Base-by-base conservation (phyloP, 2,797 vertebrate genomes). In the Argentina silus region DNA sequence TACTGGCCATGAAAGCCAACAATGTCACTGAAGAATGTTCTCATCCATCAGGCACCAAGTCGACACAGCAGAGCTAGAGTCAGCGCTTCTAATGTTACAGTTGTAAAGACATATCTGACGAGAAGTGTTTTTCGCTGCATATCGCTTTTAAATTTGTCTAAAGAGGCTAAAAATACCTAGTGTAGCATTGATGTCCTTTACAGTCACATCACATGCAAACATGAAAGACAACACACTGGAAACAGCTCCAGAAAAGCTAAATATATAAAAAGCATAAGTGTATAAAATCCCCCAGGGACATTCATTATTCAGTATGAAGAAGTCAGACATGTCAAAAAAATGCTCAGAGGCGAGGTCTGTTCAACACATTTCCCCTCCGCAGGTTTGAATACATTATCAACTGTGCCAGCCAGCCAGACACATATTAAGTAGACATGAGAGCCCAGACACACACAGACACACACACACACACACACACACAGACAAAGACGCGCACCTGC, bases 1-100 rank as follows among this genome's bases (percentile, higher is more conserved):
- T 15, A 65, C 66, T 36, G 60, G 69, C 17, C 53, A 36, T 4
- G 27, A 1, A 47, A 19, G 43, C 69, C 57, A 67, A 47, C 45
- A 55, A 69, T 5, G 11, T 42, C 19, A 68, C 44, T n/a, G 64
- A 53, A 67, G 65, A 78, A 15, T 44, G 56, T 60, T 15, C n/a
- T n/a, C 14, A 7, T 36, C 12, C 60, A 62, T 7, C 36, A n/a
- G 60, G 14, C 23, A 62, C 15, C n/a, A 17, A 6, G 51, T 17
- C 36, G 44, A 44, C 43, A 63, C n/a, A 10, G 27, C 6, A 43
- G 8, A 36, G 60, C 36, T 61, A 27, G 43, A 11, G 36, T 15
- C 42, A 63, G 61, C 36, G n/a, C 36, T 44, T n/a, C 27, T 36
- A 36, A 36, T 36, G 27, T 36, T 36, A 1, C 27, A 36, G 27